Evolutionary conservation across 2,888 invertebrate genomes (phyloP), one percentile per base, ranked within the genome.

Genomic region (Eilema caniola): DNA sequence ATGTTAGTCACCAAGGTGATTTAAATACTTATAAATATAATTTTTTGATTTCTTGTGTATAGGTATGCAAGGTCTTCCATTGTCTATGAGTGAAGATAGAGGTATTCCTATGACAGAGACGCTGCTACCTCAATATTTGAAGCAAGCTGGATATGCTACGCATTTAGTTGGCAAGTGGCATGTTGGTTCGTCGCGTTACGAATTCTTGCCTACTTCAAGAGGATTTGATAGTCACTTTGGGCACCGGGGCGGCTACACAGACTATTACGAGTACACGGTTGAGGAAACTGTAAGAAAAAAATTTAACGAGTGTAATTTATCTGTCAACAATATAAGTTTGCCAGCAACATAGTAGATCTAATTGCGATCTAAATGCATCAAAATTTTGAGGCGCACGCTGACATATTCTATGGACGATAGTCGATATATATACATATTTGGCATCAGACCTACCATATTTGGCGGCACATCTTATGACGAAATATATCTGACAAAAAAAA

Each of bases 181-280:
- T 83, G 93, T 97, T 68, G 97, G 97, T 1, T 85, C 86, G 67
- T 89, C 93, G 2, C 94, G 93, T 5, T 80, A 83, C 66, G 91
- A 95, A 75, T 97, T 96, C 85, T 96, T 97, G 10, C 98, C 98
- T 1, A 96, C 96, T 0, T 92, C 93, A 74, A 95, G 98, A 53
- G 98, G 98, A 7, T 99, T 98, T 86, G 97, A 98, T 83, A 96
- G 96, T 37, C 98, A 98, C 88, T 98, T 96, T 85, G 99, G 99
- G 1, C 98, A 98, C 87, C 97, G 97, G 95, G 97, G 97, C 72
- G 98, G 98, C 3, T 97, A 96, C 78, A 96, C 98, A 71, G 98
- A 98, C 87, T 99, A 99, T 86, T 98, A 96, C 85, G 97, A 97
- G 82, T 93, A 94, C 72, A 85, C 83, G 5, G 72, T 86, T 14